Evolutionary conservation across 2,113 vertebrate genomes (phyloP), one percentile per base, ranked within the genome.

Genomic region (Vireo altiloquus): DNA sequence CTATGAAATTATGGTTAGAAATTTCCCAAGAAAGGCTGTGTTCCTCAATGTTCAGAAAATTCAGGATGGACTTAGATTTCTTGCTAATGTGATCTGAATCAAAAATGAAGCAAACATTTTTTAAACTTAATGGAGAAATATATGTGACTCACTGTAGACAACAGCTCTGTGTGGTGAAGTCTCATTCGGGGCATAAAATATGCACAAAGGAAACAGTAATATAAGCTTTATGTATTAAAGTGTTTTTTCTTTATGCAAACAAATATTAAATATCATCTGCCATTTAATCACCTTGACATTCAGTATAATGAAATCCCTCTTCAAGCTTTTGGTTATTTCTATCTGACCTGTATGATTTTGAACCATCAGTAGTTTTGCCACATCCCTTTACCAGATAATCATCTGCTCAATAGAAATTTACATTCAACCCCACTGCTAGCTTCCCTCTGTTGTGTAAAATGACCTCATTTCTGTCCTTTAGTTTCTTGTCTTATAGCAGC

Each of bases 31-130:
- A 69, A 77, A 69, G 0, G 4, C n/a, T 66, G 31, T 66, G 3
- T 46, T 88, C 25, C 16, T 33, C 50, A 53, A 69, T 7, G 4
- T 42, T 65, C 14, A 81, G 23, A 81, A 54, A 78, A 63, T 63
- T 89, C n/a, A 63, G 44, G 19, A 63, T 4, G 5, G 12, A 65
- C 6, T 70, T 57, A 63, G 3, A 46, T 42, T 61, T 83, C 18
- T 22, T 39, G 11, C 22, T 69, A 31, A 65, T 0, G 0, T 27
- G 6, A 61, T 64, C 6, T 42, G 15, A 76, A 35, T 17, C 0
- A 33, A 60, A 92, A 65, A 9, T 8, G 37, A 69, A 39, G 3
- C 21, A 15, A 72, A 49, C 3, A 9, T 37, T 46, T 79, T 78
- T 50, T 28, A 6, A 53, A 37, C 13, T 66, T 90, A 18, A n/a